A percentile compares a stretch with the other conserved stretches of the same genome.
Evolutionary conservation across 2,888 invertebrate genomes (phyloP).

Genomic region (Leptura quadrifasciata): DNA sequence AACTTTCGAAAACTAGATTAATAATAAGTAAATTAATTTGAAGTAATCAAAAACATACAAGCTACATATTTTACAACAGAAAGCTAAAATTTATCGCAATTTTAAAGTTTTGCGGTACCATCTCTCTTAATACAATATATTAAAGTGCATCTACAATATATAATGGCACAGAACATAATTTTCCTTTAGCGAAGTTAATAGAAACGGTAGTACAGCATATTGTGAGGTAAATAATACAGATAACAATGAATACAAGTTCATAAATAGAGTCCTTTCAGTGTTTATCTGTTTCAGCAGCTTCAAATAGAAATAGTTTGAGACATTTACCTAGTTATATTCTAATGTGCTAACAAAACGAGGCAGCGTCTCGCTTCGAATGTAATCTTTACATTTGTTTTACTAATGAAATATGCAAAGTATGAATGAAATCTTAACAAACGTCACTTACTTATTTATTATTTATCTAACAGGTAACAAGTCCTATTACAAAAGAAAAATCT

Average conservation of each 20-base stretch:
- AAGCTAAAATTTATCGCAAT: too few species aligned
- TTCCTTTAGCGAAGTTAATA: neutral
- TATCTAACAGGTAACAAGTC: too few species aligned
- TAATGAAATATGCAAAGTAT: neutral
- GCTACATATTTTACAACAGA: too few species aligned
- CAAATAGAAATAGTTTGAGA: constrained; percentile 1
- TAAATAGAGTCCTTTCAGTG: constrained; percentile 1
- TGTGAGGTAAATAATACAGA: constrained; percentile 7
- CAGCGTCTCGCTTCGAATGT: neutral
- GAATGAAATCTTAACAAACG: too few species aligned
- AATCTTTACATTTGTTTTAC: neutral
- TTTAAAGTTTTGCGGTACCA: too few species aligned
- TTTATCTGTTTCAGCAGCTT: neutral
- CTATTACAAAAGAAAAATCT: too few species aligned
- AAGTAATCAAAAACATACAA: too few species aligned
- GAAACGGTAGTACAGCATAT: neutral
- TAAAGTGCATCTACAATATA: neutral
- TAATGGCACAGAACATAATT: neutral
- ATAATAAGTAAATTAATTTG: too few species aligned
- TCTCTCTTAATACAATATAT: neutral
- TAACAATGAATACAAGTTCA: constrained; percentile 3
- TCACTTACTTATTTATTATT: too few species aligned
- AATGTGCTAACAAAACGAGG: neutral
- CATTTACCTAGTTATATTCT: neutral
- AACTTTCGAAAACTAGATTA: too few species aligned